Percentiles rank a stretch among this genome's conserved stretches.
phyloP scores from a whole-genome alignment of 2,888 invertebrate genomes.

The Chrysomela aeneicollis region DNA sequence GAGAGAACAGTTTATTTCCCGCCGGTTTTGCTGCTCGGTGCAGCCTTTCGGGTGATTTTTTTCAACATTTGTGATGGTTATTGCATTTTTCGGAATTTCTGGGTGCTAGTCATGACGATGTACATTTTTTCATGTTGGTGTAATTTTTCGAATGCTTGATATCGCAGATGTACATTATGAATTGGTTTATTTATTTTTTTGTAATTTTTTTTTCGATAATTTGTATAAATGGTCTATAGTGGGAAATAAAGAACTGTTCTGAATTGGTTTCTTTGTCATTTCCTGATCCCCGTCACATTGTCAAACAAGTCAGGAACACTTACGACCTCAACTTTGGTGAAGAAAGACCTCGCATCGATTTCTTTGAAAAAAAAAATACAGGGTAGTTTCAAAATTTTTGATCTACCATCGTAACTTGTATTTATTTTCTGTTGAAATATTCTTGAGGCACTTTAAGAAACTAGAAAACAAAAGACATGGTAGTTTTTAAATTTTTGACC shows the following conservation, averaged over 20 bases:
- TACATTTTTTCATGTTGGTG: constrained; percentile 33
- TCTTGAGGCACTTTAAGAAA: no score
- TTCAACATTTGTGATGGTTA: constrained; percentile 34
- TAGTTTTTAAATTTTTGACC: no score
- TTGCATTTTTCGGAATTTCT: constrained; percentile 36
- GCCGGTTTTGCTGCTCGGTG: constrained; percentile 36
- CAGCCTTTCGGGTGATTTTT: constrained; percentile 28
- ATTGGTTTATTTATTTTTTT: constrained; percentile 43
- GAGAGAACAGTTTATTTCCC: constrained; percentile 54
- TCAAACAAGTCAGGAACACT: no score
- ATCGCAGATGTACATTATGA: constrained; percentile 42
- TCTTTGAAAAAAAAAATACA: no score
- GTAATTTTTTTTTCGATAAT: constrained; percentile 43
- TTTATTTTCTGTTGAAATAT: no score
- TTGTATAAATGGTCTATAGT: constrained; percentile 49
- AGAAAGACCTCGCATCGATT: no score
- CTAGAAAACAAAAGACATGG: no score
- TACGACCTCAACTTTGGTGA: no score
- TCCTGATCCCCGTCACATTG: neutral
- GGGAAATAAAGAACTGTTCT: constrained; percentile 55
- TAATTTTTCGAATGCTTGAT: constrained; percentile 35
- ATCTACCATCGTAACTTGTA: no score
- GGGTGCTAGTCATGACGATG: constrained; percentile 49
- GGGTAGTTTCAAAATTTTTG: no score
- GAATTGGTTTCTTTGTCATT: constrained; percentile 26